These are phyloP conservation scores for Crotalus tigris DNA, from an alignment of 2,113 vertebrate genomes.

Conservation along the genomic window DNA sequence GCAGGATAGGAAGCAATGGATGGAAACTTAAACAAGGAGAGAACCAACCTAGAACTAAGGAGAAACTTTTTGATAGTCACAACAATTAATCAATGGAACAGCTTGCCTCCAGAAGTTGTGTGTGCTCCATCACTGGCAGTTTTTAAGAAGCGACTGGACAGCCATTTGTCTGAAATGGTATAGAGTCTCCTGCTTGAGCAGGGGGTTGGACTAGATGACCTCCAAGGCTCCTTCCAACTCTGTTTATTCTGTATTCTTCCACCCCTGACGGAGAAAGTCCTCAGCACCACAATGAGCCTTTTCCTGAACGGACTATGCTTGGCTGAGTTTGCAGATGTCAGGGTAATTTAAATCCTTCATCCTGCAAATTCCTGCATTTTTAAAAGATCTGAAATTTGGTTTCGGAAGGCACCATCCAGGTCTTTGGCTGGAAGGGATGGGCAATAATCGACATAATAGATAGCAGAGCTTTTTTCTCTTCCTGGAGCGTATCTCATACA, in stretches of 20 bases:
- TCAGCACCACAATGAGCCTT: neutral
- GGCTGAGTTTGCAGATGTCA: neutral
- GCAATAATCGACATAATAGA: too few species aligned
- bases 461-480: neutral
- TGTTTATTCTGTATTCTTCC: neutral
- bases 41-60: too few species aligned
- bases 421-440: neutral
- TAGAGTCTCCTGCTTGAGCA: neutral
- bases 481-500: neutral
- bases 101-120: too few species aligned
- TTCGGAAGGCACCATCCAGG: neutral
- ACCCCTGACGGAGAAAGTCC: neutral
- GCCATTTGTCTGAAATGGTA: too few species aligned
- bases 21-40: too few species aligned
- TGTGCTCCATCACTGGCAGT: accelerated
- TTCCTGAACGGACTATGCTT: neutral
- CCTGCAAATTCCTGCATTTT: neutral
- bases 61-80: too few species aligned
- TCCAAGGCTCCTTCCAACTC: neutral
- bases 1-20: too few species aligned
- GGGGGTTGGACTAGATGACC: neutral
- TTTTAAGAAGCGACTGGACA: too few species aligned
- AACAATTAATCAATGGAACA: too few species aligned
- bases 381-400: neutral
- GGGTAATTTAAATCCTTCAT: neutral